Evolutionary conservation across 2,888 invertebrate species (phyloP), one percentile per base, ranked within the genome.

Genomic region (Tineola bisselliella): DNA sequence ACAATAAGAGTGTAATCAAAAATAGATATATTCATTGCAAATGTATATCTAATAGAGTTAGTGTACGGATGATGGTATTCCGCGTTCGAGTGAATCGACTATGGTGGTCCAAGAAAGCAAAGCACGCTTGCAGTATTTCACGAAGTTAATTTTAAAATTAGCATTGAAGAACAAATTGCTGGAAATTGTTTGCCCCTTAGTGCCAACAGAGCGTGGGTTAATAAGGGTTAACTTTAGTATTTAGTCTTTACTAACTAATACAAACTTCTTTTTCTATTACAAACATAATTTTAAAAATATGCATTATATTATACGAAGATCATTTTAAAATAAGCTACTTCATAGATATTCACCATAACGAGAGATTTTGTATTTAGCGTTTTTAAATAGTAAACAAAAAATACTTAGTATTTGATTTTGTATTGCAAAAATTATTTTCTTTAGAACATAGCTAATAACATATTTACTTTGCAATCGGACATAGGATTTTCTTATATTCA

Each of bases 91-190:
- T 43, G 66, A 65, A 69, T 72, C 78, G 61, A 77, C 76, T 69
- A 72, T 65, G 86, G 86, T 86, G 86, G 86, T 86, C 86, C 72
- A 66, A 67, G 66, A 65, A 15, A 48, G 65, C 67, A 65, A 44
- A 48, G 81, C 84, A 84, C 84, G 86, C 84, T 83, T 83, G 79
- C 80, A 77, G 76, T 77, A 81, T 75, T 80, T 77, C 79, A 77
- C 76, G 79, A 81, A 72, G 82, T 81, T 80, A 78, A 83, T 83
- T 84, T 84, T 79, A 84, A 86, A 84, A 86, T 86, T 82, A 81
- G 80, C 82, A 76, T 79, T 71, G 66, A 77, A 74, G 79, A 79
- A 83, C 81, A 77, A 77, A 81, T 78, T 78, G 74, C 72, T 70
- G 75, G 68, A 73, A 77, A 81, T 77, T 73, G 73, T 76, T 78